Percentiles rank a stretch among this genome's conserved stretches.
Conservation (phyloP, 92 coral and sea anemone genomes). For the Porites rus region DNA sequence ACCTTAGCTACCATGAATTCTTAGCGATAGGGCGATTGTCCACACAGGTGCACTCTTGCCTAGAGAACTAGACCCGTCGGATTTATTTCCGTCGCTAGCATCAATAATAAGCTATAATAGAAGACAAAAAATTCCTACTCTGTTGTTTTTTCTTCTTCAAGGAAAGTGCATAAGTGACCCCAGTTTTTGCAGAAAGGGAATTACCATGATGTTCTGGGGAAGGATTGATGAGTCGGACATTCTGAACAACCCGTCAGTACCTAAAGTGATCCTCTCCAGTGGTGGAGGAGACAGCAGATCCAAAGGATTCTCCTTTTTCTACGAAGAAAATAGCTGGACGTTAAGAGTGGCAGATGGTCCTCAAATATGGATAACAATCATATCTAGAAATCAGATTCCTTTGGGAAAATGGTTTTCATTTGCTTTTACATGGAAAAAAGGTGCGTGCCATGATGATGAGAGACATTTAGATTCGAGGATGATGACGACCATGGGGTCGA, state of each 20-base stretch:
- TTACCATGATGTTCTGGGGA: slow-evolving; percentile 52
- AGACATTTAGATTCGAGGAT: not conserved
- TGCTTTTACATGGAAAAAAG: slow-evolving; percentile 29
- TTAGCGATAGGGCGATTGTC: no score
- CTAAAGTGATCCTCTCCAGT: slow-evolving; percentile 34
- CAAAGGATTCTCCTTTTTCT: slow-evolving; percentile 37
- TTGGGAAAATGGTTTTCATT: slow-evolving; percentile 37
- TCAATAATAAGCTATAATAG: no score
- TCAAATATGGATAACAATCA: slow-evolving; percentile 15
- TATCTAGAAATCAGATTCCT: slow-evolving; percentile 7
- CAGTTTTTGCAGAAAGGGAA: slow-evolving; percentile 6
- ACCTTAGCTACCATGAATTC: no score
- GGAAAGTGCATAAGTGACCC: slow-evolving; percentile 37
- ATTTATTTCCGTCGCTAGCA: no score
- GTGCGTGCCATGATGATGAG: not conserved
- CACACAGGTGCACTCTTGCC: no score
- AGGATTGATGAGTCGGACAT: not conserved
- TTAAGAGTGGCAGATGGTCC: slow-evolving; percentile 12
- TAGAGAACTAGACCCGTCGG: no score
- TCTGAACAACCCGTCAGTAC: not conserved
- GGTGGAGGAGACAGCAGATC: slow-evolving; percentile 37
- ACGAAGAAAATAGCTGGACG: not conserved
- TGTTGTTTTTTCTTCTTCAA: not conserved
- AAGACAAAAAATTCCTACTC: no score
- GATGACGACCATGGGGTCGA: no score